A percentile compares a stretch with the other conserved stretches of the same genome.
Evolutionary conservation across 2,113 vertebrate species (phyloP).

Genomic region (Microcebus lehilahytsara): DNA sequence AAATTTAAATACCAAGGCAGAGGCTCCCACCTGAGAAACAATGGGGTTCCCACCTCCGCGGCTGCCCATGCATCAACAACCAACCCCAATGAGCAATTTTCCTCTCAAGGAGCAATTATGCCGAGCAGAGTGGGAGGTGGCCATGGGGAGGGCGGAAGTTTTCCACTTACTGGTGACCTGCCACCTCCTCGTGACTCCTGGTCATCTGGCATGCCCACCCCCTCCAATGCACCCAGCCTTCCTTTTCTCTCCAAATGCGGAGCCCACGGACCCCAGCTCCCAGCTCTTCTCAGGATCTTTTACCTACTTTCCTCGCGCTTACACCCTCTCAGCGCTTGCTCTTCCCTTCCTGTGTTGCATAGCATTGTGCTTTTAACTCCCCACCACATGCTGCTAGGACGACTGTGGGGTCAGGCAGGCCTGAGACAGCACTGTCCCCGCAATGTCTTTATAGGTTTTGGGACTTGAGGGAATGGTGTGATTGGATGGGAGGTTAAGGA

Average conservation of each 20-base stretch:
- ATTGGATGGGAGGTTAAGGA: background rate
- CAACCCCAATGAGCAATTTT: background rate
- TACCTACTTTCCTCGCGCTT: background rate
- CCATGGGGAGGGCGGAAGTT: background rate
- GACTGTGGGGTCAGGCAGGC: background rate
- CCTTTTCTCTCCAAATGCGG: background rate
- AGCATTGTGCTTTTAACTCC: background rate
- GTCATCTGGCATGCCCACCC: background rate
- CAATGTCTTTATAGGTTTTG: background rate
- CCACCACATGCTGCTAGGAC: background rate
- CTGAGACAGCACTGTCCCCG: background rate
- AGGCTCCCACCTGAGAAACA: background rate
- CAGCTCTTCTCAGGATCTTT: background rate
- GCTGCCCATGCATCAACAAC: background rate
- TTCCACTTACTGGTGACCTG: background rate
- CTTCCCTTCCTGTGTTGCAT: background rate
- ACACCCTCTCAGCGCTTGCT: background rate
- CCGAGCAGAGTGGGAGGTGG: background rate
- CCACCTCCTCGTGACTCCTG: accelerated
- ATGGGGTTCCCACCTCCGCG: accelerated
- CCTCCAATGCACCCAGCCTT: background rate
- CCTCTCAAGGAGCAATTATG: background rate
- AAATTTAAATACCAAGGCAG: background rate
- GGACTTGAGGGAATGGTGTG: background rate
- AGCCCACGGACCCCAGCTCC: accelerated